Evolutionary conservation across 2,113 vertebrate genomes (phyloP).

Genomic region (Trichechus manatus): DNA sequence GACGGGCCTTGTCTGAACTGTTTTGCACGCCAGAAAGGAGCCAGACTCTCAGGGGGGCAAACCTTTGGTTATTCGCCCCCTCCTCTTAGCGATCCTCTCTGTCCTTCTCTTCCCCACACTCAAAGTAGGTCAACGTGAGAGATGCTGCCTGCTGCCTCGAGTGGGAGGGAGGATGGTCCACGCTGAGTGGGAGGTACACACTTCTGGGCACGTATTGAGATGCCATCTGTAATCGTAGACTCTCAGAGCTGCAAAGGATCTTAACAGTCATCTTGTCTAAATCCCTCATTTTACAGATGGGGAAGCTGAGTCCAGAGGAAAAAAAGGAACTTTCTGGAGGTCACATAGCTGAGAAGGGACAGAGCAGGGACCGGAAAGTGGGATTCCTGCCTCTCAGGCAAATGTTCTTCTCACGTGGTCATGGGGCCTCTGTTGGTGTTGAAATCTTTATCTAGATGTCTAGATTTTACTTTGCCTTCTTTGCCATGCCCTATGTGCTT

Average conservation of each 20-base stretch:
- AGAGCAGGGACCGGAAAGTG: not conserved
- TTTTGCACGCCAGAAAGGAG: not conserved
- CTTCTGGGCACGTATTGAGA: constrained; percentile 71
- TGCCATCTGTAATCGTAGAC: constrained; percentile 81
- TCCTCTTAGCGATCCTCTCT: not conserved
- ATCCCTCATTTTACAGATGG: constrained; percentile 62
- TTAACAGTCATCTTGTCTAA: constrained; percentile 69
- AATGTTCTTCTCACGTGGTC: not conserved
- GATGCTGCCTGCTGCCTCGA: constrained; percentile 11
- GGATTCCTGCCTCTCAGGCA: not conserved
- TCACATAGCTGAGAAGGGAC: not conserved
- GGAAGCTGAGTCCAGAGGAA: constrained; percentile 32
- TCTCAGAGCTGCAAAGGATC: constrained; percentile 51
- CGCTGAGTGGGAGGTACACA: constrained; percentile 73
- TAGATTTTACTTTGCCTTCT: not conserved
- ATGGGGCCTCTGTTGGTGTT: not conserved
- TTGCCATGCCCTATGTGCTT: not conserved
- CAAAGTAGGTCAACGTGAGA: constrained; percentile 80
- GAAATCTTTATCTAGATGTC: not conserved
- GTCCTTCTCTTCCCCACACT: not conserved
- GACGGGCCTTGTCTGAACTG: not conserved
- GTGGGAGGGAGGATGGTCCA: constrained; percentile 61
- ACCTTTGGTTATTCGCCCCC: not conserved
- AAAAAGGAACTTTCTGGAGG: not conserved
- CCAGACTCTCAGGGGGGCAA: not conserved